phyloP scores from a whole-genome alignment of 2,113 vertebrate genomes.

The Coracopsis vasa region DNA sequence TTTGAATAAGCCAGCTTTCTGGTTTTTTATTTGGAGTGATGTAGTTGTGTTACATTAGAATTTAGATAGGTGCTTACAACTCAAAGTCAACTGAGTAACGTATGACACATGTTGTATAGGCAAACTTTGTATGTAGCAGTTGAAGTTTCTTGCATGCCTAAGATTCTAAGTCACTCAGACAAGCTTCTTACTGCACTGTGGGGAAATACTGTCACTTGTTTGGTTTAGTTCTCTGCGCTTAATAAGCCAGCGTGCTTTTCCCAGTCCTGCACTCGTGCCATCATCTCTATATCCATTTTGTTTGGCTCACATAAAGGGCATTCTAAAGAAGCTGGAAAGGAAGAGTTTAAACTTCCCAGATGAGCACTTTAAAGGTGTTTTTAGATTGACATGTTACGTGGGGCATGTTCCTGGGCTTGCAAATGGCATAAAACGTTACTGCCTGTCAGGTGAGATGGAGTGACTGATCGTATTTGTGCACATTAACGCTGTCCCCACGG shows the following conservation, averaged over 20 bases:
- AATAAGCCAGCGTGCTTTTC: background rate
- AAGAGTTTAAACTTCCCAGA: slow-evolving; percentile 47
- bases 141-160: background rate
- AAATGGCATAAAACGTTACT: slow-evolving; percentile 30
- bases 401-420: background rate
- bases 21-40: background rate
- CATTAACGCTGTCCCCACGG: background rate
- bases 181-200: background rate
- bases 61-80: background rate
- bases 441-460: slow-evolving; percentile 14
- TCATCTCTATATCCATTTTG: background rate
- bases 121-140: background rate
- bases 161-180: background rate
- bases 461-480: background rate
- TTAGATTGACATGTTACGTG: background rate
- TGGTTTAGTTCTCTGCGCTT: background rate
- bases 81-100: background rate
- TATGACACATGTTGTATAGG: background rate
- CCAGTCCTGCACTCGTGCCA: background rate
- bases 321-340: slow-evolving; percentile 1
- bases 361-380: slow-evolving; percentile 29
- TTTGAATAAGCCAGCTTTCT: background rate
- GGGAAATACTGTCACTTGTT: slow-evolving; percentile 16
- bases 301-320: background rate
- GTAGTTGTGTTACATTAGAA: background rate